A percentile compares a stretch with the other conserved stretches of the same genome.
Conservation (phyloP, 2,888 invertebrate species). For the Chirona hameri region DNA sequence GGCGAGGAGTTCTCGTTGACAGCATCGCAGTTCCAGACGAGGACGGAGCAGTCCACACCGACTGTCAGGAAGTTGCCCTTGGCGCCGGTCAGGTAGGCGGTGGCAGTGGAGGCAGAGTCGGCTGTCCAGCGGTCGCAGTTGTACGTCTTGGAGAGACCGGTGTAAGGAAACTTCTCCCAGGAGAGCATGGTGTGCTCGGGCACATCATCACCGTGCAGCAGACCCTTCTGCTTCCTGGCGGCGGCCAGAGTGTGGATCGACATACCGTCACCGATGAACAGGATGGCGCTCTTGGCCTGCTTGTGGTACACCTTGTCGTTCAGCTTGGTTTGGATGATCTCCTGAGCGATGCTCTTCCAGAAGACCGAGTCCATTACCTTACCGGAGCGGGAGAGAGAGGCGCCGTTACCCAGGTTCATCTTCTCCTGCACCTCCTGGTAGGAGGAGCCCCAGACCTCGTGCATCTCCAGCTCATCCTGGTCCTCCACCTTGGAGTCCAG, state of each 20-base stretch:
- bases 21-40: constrained; percentile 8
- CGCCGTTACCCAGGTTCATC: neutral
- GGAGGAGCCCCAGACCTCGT: constrained; percentile 7
- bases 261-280: constrained; percentile 6
- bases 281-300: constrained; percentile 12
- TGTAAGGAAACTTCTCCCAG: constrained; percentile 5
- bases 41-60: constrained; percentile 1
- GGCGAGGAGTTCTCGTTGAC: constrained; percentile 24
- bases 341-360: constrained; percentile 4
- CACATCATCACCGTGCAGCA: constrained; percentile 8
- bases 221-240: neutral
- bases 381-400: too few relatives aligned
- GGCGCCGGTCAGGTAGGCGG: constrained; percentile 4
- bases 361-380: neutral
- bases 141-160: constrained; percentile 1
- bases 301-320: constrained; percentile 8
- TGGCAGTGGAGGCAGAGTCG: neutral
- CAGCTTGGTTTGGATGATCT: constrained; percentile 10
- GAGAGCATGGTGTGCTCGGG: constrained; percentile 12
- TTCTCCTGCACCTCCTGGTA: neutral
- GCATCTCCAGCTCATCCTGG: constrained; percentile 11
- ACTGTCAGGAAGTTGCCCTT: neutral
- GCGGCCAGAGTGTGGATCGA: constrained; percentile 1
- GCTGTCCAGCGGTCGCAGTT: constrained; percentile 13
- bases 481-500: neutral